Conservation (phyloP, 2,888 invertebrate species). For the Lutraria lutraria region DNA sequence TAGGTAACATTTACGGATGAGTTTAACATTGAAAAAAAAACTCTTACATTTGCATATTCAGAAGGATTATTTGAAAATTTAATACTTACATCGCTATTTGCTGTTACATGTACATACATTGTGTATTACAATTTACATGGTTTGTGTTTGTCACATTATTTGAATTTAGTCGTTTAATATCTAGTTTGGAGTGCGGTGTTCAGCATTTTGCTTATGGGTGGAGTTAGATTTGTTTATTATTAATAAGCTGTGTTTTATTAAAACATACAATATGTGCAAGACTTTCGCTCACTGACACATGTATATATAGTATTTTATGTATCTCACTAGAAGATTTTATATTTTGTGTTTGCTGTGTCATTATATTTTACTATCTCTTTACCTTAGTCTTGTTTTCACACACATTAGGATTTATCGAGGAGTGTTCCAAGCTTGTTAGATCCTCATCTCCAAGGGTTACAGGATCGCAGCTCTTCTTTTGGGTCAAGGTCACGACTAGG, state of each 20-base stretch:
- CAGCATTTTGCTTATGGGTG: neutral
- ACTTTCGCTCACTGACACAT: neutral
- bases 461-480: conserved; percentile 75
- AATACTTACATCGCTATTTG: neutral
- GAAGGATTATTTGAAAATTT: neutral
- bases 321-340: conserved; percentile 1
- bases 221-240: neutral
- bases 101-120: conserved; percentile 14
- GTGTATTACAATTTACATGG: neutral
- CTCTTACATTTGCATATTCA: neutral
- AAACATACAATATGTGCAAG: neutral
- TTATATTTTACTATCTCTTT: conserved; percentile 30
- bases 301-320: conserved; percentile 17
- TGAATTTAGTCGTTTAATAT: conserved; percentile 20
- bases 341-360: conserved; percentile 32
- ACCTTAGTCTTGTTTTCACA: conserved; percentile 55
- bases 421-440: conserved; percentile 76
- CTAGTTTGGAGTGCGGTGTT: conserved; percentile 11
- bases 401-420: conserved; percentile 71
- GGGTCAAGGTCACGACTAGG: conserved; percentile 70
- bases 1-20: neutral
- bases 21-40: neutral
- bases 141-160: neutral
- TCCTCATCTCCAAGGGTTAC: conserved; percentile 65
- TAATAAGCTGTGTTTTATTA: conserved; percentile 17